Evolutionary conservation across 2,888 invertebrate genomes (phyloP).

Genomic region (Eupithecia dodoneata): DNA sequence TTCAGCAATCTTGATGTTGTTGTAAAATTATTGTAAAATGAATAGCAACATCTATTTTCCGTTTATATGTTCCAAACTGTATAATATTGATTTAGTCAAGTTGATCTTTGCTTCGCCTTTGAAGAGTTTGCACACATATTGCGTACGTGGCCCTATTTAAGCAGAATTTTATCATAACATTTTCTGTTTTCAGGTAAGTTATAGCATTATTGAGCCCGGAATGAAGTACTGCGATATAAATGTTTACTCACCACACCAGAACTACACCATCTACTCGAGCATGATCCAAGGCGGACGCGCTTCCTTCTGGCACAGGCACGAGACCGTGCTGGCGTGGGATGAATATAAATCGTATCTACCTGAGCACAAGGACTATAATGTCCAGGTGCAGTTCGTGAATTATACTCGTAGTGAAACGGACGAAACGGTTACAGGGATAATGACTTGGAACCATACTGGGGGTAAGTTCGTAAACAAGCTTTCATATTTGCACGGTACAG

Average conservation of each 20-base stretch:
- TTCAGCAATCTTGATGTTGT: no score
- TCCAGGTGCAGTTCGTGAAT: conserved; percentile 34
- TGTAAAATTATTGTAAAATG: no score
- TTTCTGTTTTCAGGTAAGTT: conserved; percentile 31
- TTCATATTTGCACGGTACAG: not conserved
- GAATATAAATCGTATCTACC: conserved; percentile 11
- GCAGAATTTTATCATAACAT: not conserved
- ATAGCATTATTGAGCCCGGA: conserved; percentile 34
- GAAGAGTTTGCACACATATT: not conserved
- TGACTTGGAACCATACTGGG: conserved; percentile 53
- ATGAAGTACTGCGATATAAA: conserved; percentile 30
- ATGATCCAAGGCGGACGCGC: conserved; percentile 36
- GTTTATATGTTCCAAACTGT: no score
- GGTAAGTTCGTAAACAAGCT: conserved; percentile 52
- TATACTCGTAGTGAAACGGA: conserved; percentile 6
- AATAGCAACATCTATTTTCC: no score
- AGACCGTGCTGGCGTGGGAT: conserved; percentile 35
- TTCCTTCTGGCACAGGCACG: conserved; percentile 32
- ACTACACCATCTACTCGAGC: conserved; percentile 47
- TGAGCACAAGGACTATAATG: conserved; percentile 40
- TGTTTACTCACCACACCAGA: conserved; percentile 17
- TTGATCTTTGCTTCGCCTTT: not conserved
- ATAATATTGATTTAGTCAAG: no score
- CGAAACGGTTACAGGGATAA: conserved; percentile 14
- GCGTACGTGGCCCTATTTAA: no score